Conservation (phyloP, 2,113 vertebrate species). For the Poeciliopsis prolifica region DNA sequence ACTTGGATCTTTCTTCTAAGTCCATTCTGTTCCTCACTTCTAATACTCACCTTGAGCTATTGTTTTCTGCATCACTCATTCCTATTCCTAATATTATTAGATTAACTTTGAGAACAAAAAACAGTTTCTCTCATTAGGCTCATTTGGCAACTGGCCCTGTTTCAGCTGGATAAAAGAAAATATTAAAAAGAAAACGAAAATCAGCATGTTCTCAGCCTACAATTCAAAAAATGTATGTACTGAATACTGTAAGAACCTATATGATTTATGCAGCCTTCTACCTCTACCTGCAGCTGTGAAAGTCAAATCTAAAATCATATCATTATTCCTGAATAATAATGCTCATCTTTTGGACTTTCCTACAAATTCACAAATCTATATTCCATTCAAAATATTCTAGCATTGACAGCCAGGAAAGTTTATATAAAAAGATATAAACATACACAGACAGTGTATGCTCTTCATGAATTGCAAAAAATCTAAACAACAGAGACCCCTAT, state of each 20-base stretch:
- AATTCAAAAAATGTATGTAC: background rate
- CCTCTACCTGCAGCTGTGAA: background rate
- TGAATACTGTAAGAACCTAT: background rate
- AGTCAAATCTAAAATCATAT: background rate
- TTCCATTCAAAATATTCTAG: too few species aligned
- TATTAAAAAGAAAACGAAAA: background rate
- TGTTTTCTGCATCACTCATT: slow-evolving; percentile 40
- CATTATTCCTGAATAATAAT: too few species aligned
- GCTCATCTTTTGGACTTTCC: too few species aligned
- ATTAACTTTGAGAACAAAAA: background rate
- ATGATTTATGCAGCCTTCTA: background rate
- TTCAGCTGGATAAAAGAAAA: background rate
- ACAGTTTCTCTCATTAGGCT: background rate
- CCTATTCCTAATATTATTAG: slow-evolving; percentile 12
- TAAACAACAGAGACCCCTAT: background rate
- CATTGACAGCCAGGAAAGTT: too few species aligned
- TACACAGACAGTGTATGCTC: too few species aligned
- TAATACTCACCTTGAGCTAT: slow-evolving; percentile 19
- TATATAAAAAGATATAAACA: too few species aligned
- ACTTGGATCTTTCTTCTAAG: slow-evolving; percentile 13
- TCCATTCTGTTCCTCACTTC: background rate
- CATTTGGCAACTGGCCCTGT: background rate
- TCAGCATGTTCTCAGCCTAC: background rate
- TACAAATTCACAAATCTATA: too few species aligned
- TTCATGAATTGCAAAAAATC: too few species aligned